A percentile compares a stretch with the other conserved stretches of the same genome.
phyloP scores from a whole-genome alignment of 2,797 vertebrate genomes.

The Schizopygopsis pylzovi region DNA sequence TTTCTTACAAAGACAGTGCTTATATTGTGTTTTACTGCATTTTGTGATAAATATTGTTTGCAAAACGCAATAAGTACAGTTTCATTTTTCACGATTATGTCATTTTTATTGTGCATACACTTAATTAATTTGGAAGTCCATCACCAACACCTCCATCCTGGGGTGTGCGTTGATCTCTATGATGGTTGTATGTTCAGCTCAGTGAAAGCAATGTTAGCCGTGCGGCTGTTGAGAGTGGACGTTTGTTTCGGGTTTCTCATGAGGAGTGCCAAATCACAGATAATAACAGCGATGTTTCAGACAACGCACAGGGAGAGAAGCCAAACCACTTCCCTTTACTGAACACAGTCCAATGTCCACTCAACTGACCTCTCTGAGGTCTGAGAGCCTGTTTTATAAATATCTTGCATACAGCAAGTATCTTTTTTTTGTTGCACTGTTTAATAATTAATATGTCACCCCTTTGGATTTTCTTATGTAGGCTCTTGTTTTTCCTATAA shows the following conservation, averaged over 20 bases:
- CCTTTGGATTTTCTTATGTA: background rate
- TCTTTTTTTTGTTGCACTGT: background rate
- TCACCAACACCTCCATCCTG: background rate
- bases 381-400: background rate
- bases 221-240: background rate
- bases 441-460: background rate
- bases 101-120: background rate
- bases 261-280: conserved; percentile 25
- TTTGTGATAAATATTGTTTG: background rate
- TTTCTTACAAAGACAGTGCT: background rate
- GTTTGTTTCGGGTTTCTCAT: conserved; percentile 15
- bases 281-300: conserved; percentile 29
- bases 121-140: background rate
- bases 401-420: background rate
- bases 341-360: background rate
- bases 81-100: background rate
- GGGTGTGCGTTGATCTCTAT: background rate
- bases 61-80: background rate
- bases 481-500: background rate
- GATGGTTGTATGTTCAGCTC: background rate
- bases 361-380: conserved; percentile 16
- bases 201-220: background rate
- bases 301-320: conserved; percentile 22
- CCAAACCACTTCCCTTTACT: conserved; percentile 38
- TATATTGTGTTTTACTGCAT: background rate